Evolutionary conservation across 2,888 invertebrate genomes (phyloP), one percentile per base, ranked within the genome.

Genomic region (Cylloceria caligata): DNA sequence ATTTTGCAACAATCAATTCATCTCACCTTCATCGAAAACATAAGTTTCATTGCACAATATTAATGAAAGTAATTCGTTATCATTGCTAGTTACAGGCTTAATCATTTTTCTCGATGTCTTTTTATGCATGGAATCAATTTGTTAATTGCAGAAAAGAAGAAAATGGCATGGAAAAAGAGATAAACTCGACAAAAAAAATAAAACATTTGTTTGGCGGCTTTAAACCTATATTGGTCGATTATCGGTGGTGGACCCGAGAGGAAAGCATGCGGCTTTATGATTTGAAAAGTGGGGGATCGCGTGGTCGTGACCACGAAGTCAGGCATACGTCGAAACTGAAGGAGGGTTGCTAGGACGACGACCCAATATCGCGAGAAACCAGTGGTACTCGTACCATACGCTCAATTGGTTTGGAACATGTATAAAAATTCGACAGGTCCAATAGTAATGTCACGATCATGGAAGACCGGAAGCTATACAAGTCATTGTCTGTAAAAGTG

Each of bases 281-380:
- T 27, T 27, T 16, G n/a, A 62, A 55, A 72, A 73, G 82, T 60
- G 89, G 89, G 87, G 87, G 89, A 87, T 88, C 86, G 74, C 88
- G 88, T 88, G 88, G 89, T 88, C 88, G 87, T 88, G 81, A 65
- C 82, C 73, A 84, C 77, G 52, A 49, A 77, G 79, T 74, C 74
- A 82, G 79, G 78, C 74, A 82, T 77, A 80, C 30, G 7, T 76
- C 64, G 64, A 76, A 84, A 81, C 67, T 73, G 62, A 72, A 72
- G 76, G 73, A 82, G 79, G 81, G 82, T 82, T 80, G 84, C 84
- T 72, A 81, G 75, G 84, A 74, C 80, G 65, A 84, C 77, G 82
- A 84, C 84, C 80, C 74, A 77, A 84, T 80, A 84, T 77, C 74
- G 76, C 69, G 72, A 76, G 73, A 80, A 73, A 65, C 19, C 77